Evolutionary conservation across 2,113 vertebrate genomes (phyloP).

Genomic region (Datnioides undecimradiatus): DNA sequence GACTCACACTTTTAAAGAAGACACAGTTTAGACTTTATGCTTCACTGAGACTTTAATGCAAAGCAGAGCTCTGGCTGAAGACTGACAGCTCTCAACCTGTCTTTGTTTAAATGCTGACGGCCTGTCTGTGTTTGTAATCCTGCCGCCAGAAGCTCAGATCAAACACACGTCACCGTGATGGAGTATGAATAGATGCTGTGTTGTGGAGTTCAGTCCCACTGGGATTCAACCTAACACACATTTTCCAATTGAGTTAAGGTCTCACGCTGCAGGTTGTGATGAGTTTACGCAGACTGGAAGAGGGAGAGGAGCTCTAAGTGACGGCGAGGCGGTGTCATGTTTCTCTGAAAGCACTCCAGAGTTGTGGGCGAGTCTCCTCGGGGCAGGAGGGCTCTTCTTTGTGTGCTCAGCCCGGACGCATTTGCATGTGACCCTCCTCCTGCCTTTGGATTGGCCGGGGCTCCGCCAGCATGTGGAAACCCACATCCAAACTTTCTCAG

Average conservation of each 20-base stretch:
- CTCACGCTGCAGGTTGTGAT: constrained; percentile 45
- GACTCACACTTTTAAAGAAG: neutral
- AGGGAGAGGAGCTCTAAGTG: constrained; percentile 1
- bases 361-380: constrained; percentile 57
- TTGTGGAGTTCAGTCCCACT: neutral
- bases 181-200: constrained; percentile 9
- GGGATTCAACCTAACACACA: constrained; percentile 11
- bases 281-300: constrained; percentile 56
- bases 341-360: constrained; percentile 78
- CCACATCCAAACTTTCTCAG: constrained; percentile 72
- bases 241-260: constrained; percentile 51
- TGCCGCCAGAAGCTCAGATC: constrained; percentile 41
- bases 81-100: constrained; percentile 32
- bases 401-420: constrained; percentile 36
- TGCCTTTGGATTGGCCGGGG: constrained; percentile 59
- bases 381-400: constrained; percentile 56
- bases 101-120: neutral
- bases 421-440: constrained; percentile 66
- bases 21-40: neutral
- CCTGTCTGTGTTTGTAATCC: constrained; percentile 49
- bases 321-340: constrained; percentile 68
- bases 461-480: constrained; percentile 56
- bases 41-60: neutral
- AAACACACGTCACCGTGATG: constrained; percentile 38
- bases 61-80: neutral